A percentile compares a stretch with the other conserved stretches of the same genome.
phyloP scores from a whole-genome alignment of 2,888 invertebrate species.

The Lycocerus yunnanus region DNA sequence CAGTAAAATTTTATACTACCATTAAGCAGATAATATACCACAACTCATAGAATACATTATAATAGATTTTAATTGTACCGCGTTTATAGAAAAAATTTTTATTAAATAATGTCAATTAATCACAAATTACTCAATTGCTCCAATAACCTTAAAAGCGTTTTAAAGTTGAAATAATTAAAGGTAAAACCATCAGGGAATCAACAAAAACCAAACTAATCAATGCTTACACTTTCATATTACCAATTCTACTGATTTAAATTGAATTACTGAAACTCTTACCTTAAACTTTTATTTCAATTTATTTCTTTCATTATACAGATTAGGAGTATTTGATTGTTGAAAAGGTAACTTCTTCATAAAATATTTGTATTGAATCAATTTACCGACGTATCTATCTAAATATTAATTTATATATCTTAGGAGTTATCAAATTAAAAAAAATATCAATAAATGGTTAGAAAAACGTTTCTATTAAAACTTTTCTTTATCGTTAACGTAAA shows the following conservation, averaged over 20 bases:
- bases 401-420: not conserved
- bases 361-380: not conserved
- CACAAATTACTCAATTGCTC: not conserved
- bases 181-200: not conserved
- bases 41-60: not conserved
- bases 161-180: not conserved
- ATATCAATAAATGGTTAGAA: not conserved
- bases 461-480: not conserved
- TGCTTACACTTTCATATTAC: not conserved
- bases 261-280: not conserved
- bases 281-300: not conserved
- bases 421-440: not conserved
- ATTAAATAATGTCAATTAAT: not conserved
- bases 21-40: not conserved
- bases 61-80: not conserved
- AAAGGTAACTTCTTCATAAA: not conserved
- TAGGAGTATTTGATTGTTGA: not conserved
- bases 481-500: not conserved
- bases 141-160: not conserved
- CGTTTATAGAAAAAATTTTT: not conserved
- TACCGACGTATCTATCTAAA: too few relatives aligned
- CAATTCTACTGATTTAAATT: not conserved
- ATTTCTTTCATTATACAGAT: not conserved
- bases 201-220: not conserved
- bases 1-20: not conserved